Conservation (phyloP, 2,888 invertebrate species). For the Aromia moschata region DNA sequence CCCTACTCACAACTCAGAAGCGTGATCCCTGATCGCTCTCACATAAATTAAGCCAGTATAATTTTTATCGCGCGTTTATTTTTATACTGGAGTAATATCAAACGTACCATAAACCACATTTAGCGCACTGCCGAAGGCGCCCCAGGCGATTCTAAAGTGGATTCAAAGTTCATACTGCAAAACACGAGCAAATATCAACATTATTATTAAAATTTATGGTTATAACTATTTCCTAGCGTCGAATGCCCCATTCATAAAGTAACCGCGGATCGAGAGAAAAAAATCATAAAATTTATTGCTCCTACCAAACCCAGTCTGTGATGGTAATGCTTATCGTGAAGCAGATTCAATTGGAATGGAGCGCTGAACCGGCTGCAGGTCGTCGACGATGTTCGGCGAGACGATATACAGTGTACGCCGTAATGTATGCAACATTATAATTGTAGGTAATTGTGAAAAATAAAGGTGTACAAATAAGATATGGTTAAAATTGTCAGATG, state of each 20-base stretch:
- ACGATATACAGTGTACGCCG: no score
- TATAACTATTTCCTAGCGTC: constrained; percentile 25
- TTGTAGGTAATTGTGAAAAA: no score
- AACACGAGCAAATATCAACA: constrained; percentile 22
- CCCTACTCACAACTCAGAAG: no score
- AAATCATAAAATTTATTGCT: constrained; percentile 11
- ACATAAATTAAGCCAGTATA: constrained; percentile 9
- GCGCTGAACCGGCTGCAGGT: constrained; percentile 4
- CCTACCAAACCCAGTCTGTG: constrained; percentile 21
- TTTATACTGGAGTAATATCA: not conserved
- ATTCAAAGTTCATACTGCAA: constrained; percentile 20
- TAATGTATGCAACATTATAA: no score
- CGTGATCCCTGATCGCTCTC: no score
- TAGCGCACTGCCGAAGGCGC: not conserved
- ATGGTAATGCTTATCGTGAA: constrained; percentile 17
- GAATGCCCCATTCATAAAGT: constrained; percentile 26
- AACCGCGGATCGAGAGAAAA: constrained; percentile 22
- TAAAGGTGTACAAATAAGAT: no score
- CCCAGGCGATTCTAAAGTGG: constrained; percentile 12
- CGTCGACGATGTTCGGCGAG: no score
- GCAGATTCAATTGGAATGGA: constrained; percentile 16
- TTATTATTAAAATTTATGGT: constrained; percentile 26
- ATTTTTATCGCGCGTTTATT: no score
- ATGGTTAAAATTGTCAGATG: no score
- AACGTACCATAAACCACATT: constrained; percentile 7